Base-by-base conservation (phyloP, 2,888 invertebrate genomes). In the Fragum sueziense region DNA sequence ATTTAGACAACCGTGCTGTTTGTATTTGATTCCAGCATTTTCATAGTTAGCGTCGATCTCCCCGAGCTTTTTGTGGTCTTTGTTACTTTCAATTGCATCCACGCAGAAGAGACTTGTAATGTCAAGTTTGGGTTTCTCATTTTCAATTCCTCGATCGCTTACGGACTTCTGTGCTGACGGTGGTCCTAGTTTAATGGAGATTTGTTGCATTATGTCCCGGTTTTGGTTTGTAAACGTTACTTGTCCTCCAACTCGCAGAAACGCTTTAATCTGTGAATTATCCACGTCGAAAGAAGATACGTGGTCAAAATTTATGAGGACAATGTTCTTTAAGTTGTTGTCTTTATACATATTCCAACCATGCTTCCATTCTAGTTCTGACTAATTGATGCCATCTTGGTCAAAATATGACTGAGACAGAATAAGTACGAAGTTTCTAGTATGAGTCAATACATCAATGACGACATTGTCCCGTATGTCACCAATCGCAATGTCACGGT, bases 331-430 rank as follows among this genome's bases (percentile, higher is more conserved):
- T 1, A 22, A 37, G n/a, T 29, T 37, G 34, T 76, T 65, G 14
- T 14, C 37, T 61, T 70, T 70, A 34, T 68, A 79, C 65, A 68
- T 68, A 33, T 76, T 34, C 76, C 71, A 74, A 2, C 74, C 71
- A 47, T 76, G 76, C 57, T 76, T 74, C 74, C 76, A 79, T 76
- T 79, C 82, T n/a, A 70, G 70, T 17, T 74, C 76, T 27, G 54
- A 76, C 68, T 70, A 79, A 27, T 34, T 54, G 14, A 52, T 31
- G 34, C 51, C 71, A 17, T 62, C 65, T 1, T 62, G 52, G 25
- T 34, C 17, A n/a, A 74, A 31, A 51, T 76, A 82, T 29, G 71
- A 61, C n/a, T 82, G 70, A 9, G 76, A 74, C 2, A 76, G 14
- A 51, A 82, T 67, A 4, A 70, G 6, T 14, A 82, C 47, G 33